These are phyloP conservation scores for Prunella himalayana DNA, from an alignment of 2,113 vertebrate genomes.

Conservation along the genomic window DNA sequence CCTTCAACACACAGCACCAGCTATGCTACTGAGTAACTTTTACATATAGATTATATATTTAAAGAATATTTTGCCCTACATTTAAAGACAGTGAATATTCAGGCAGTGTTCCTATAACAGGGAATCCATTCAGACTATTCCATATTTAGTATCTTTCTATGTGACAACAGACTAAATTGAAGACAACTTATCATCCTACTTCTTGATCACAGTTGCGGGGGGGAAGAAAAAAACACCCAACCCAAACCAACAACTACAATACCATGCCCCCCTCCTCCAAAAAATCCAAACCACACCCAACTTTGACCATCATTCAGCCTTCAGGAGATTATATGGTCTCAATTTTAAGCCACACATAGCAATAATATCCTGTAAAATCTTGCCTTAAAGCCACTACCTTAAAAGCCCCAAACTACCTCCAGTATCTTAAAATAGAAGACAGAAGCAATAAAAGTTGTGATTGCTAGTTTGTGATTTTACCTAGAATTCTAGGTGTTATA, in stretches of 20 bases:
- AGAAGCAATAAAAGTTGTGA: not conserved
- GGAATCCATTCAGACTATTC: not conserved
- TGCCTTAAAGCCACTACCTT: not conserved
- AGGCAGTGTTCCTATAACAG: not conserved
- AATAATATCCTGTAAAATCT: not conserved
- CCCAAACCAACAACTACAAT: not conserved
- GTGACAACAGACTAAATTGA: not conserved
- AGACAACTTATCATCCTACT: not conserved
- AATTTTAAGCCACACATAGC: not conserved
- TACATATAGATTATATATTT: not conserved
- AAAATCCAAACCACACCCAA: not conserved
- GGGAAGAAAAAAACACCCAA: accelerated
- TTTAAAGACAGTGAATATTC: not conserved
- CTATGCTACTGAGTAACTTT: not conserved
- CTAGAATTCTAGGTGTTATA: not conserved
- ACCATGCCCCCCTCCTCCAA: not conserved
- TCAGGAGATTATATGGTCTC: not conserved
- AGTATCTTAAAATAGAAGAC: not conserved
- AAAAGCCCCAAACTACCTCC: not conserved
- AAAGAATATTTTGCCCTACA: not conserved
- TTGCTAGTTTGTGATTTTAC: not conserved
- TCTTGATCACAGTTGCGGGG: not conserved
- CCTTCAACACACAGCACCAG: not conserved
- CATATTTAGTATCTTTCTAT: not conserved
- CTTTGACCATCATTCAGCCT: not conserved